Base-by-base conservation (phyloP, 2,888 invertebrate species). In the Heliconius hortense region DNA sequence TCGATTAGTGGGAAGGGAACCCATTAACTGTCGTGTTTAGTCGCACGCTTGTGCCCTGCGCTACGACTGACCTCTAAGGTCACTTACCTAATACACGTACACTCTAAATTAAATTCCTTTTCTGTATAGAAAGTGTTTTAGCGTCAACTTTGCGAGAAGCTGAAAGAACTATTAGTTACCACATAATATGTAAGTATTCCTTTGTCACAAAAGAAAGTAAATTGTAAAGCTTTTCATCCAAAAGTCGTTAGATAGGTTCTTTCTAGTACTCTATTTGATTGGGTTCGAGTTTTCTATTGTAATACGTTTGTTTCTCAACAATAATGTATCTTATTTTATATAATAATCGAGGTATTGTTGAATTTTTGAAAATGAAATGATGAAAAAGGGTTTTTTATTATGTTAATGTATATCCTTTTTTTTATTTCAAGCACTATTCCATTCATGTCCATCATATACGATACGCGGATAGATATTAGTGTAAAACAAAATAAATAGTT, bases 241-340 rank as follows among this genome's bases (percentile, higher is more conserved):
- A 75, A 67, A 72, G 53, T 72, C 39, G 48, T 75, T 72, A 66
- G 39, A 66, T 72, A 75, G 43, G 67, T 63, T 75, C 67, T 72
- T 48, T 62, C 56, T 68, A 60, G 72, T 72, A 72, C 75, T 72
- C 75, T 53, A 68, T 72, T 43, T 68, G 75, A 76, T 76, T 76
- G 75, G 62, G 63, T 74, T 63, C 53, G 60, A 56, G 63, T 63
- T 74, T 74, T 70, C 24, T 26, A 21, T 60, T 39, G 59, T 24
- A n/a, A 59, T 59, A 39, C 35, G 35, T 71, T n/a, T n/a, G 53
- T 68, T 48, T 68, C 48, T 53, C 15, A 69, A 68, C 31, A 68
- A 68, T 56, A 56, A 56, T 31, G n/a, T 69, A 24, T 53, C n/a
- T 28, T n/a, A 31, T 21, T n/a, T 68, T 53, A 13, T 28, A 24